A percentile compares a stretch with the other conserved stretches of the same genome.
Evolutionary conservation across 2,797 vertebrate genomes (phyloP).

Genomic region (Myripristis murdjan): DNA sequence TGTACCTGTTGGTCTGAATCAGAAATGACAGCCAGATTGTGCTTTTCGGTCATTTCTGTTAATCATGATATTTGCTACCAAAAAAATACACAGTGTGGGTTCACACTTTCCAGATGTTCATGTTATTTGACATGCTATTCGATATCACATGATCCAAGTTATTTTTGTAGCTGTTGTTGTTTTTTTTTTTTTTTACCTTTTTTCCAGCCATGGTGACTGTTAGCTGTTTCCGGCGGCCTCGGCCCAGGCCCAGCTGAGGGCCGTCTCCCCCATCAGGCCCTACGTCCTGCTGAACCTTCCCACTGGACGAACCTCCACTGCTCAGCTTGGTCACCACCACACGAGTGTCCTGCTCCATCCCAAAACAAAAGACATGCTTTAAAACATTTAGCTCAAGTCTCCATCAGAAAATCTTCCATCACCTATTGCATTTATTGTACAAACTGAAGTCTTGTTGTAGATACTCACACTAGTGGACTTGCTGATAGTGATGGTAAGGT

Average conservation of each 20-base stretch:
- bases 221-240: conserved; percentile 92
- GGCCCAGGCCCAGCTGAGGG: conserved; percentile 77
- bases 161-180: no score
- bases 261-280: conserved; percentile 72
- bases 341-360: conserved; percentile 89
- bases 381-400: no score
- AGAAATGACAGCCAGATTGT: no score
- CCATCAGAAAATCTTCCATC: no score
- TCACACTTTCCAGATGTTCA: not conserved
- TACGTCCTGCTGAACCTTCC: conserved; percentile 73
- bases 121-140: not conserved
- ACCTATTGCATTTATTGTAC: not conserved
- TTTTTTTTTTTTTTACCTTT: conserved; percentile 71
- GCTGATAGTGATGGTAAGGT: conserved; percentile 96
- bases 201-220: conserved; percentile 93
- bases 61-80: not conserved
- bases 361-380: conserved; percentile 12
- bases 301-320: conserved; percentile 64
- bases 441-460: not conserved
- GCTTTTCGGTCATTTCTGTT: no score
- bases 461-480: conserved; percentile 91
- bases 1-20: no score
- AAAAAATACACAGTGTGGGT: not conserved
- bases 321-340: conserved; percentile 90
- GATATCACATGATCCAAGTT: not conserved